Base-by-base conservation (phyloP, 1,140 invertebrate species). In the Ylistrum balloti region DNA sequence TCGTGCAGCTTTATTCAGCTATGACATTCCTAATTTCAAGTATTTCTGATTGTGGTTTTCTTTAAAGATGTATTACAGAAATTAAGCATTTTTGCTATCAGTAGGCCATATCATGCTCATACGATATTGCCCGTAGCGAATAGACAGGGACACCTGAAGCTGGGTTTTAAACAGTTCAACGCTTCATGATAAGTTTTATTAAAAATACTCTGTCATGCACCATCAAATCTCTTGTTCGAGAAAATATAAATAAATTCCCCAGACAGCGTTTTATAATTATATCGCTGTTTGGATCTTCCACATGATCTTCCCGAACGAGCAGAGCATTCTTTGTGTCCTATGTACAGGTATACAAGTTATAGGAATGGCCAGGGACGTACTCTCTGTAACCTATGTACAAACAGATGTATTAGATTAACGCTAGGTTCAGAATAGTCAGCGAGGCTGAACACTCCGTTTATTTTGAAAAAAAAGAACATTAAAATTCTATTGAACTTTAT, bases 171-270 rank as follows among this genome's bases (percentile, higher is more conserved):
- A 28, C 56, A 28, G 22, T 74, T n/a, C 56, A 74, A 74, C 56
- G 56, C 56, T n/a, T 17, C 56, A 74, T 74, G 56, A 74, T 74
- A n/a, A 28, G 56, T 74, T 74, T 74, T 2, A 74, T 74, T 17
- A 74, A 74, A 74, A 74, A n/a, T 74, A 28, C 56, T 74, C 56
- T 74, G 56, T 74, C 56, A 74, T n/a, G 56, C 56, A 74, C 56
- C 56, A 74, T 74, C 56, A 74, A 74, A 74, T 74, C 56, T 28
- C 56, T 74, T 74, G 56, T 74, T 74, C 56, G 56, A 28, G 56
- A 28, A 74, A 74, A 74, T 74, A 74, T 74, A 74, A 74, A 74
- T 74, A 74, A 74, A 74, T 74, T 74, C 56, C 22, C 56, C 56
- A 74, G 56, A 74, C 56, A 28, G n/a, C 56, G 22, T 74, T 74